Evolutionary conservation across 2,113 vertebrate species (phyloP), one percentile per base, ranked within the genome.

Genomic region (Grallaria varia): DNA sequence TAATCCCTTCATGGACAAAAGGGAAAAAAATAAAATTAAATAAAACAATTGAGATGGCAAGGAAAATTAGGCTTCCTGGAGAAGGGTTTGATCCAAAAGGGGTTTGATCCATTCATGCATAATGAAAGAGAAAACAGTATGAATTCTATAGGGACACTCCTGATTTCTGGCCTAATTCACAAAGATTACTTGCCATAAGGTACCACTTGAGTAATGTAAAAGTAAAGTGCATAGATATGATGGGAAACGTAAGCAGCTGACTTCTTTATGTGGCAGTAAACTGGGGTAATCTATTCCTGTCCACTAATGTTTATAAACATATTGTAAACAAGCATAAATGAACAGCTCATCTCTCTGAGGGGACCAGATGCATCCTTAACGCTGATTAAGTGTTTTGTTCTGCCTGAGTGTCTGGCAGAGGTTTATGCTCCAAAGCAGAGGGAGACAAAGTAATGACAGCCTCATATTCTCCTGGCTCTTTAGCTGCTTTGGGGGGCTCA

Each of bases 371-470:
- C 88, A 91, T 97, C 96, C 96, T 97, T 98, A 98, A 97, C 97
- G 95, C 96, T 98, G 97, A 98, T 98, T 98, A 98, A 98, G 97
- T 97, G 95, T 97, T 97, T 98, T 97, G 96, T 97, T 97, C 96
- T 97, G 95, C 97, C 96, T 96, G 93, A 97, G 74, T 96, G 96
- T 97, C 97, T 98, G 97, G 96, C 89, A 92, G 93, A 96, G 96
- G 96, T 97, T 97, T 97, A 84, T 93, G 82, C 94, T 97, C 81
- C 45, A 23, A 96, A 95, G 71, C 82, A 76, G 87, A 93, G 95
- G 77, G 91, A 97, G 93, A 84, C 58, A 90, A 71, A 76, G 68
- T 93, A 97, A 96, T 97, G 96, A 95, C 95, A 96, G 92, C 33
- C 87, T 97, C 27, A 13, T 91, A 91, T 91, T 96, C 97, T 97